phyloP scores from a whole-genome alignment of 2,888 invertebrate genomes.

The Heliconius aoede region DNA sequence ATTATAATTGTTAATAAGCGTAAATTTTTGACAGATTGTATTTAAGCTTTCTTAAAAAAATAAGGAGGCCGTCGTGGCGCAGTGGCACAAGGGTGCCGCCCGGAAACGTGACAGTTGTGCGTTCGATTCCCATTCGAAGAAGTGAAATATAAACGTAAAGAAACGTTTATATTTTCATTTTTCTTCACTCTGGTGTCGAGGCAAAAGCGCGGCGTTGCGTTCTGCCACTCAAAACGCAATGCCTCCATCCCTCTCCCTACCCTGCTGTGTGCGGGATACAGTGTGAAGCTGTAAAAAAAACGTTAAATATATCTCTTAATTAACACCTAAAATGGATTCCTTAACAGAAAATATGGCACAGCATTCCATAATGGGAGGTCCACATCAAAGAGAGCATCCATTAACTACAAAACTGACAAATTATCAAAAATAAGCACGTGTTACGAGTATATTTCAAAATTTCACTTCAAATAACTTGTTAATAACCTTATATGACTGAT shows the following conservation, averaged over 20 bases:
- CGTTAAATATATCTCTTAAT: slow-evolving; percentile 32
- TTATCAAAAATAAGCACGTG: slow-evolving; percentile 45
- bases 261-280: too few species aligned
- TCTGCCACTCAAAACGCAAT: too few species aligned
- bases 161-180: too few species aligned
- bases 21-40: neutral
- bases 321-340: slow-evolving; percentile 34
- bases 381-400: slow-evolving; percentile 48
- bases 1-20: neutral
- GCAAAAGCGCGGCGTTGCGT: too few species aligned
- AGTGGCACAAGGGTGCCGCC: too few species aligned
- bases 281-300: too few species aligned
- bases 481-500: neutral
- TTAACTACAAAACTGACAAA: slow-evolving; percentile 48
- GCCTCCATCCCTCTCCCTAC: too few species aligned
- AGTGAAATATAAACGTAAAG: too few species aligned
- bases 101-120: too few species aligned
- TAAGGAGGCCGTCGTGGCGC: too few species aligned
- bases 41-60: neutral
- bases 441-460: slow-evolving; percentile 6
- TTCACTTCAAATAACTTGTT: neutral
- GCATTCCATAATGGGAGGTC: slow-evolving; percentile 48
- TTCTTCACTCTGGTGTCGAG: too few species aligned
- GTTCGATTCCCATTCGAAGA: too few species aligned
- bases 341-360: slow-evolving; percentile 29